Evolutionary conservation across 2,113 vertebrate species (phyloP).

Genomic region (Eidolon helvum): DNA sequence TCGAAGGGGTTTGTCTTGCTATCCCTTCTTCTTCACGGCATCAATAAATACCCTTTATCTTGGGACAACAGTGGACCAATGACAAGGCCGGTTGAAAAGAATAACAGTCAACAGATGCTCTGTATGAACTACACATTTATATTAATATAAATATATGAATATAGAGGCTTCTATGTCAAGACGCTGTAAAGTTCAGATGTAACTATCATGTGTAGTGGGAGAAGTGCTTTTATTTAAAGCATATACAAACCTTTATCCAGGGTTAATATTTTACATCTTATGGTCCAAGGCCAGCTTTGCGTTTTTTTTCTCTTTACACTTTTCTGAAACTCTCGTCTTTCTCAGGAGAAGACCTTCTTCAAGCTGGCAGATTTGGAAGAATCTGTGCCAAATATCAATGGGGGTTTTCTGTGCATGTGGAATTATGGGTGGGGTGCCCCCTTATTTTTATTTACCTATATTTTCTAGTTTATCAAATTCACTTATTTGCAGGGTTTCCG

Average conservation of each 20-base stretch:
- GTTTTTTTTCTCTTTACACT: background rate
- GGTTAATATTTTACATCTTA: background rate
- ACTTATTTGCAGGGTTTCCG: background rate
- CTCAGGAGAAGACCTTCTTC: background rate
- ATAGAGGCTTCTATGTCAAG: background rate
- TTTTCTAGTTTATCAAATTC: background rate
- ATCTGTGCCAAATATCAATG: background rate
- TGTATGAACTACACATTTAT: background rate
- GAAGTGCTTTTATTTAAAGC: background rate
- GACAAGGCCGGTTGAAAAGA: background rate
- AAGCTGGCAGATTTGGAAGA: background rate
- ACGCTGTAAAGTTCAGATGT: background rate
- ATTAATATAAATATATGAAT: background rate
- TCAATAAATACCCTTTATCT: background rate
- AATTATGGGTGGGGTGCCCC: too few relatives aligned
- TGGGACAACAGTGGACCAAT: background rate
- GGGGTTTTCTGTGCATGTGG: background rate
- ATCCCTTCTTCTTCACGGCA: background rate
- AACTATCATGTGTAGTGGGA: background rate
- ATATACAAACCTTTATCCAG: background rate
- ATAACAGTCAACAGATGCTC: background rate
- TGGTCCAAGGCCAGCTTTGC: background rate
- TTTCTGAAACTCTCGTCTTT: background rate
- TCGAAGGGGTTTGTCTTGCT: background rate
- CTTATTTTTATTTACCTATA: background rate